Evolutionary conservation across 2,113 vertebrate species (phyloP).

Genomic region (Parus major): DNA sequence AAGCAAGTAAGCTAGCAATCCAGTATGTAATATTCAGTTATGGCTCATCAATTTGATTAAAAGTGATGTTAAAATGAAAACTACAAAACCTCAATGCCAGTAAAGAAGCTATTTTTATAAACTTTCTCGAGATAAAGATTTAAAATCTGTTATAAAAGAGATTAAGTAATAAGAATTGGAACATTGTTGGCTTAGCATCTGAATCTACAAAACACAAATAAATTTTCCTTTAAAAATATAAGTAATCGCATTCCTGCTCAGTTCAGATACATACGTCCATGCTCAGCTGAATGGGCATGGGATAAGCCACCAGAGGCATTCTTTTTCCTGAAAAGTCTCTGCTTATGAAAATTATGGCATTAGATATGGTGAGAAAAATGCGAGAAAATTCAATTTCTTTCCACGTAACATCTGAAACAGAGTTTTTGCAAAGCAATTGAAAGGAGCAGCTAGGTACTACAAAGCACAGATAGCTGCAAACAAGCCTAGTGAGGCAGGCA

Average conservation of each 20-base stretch:
- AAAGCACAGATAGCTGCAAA: rapidly evolving
- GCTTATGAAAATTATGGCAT: neutral
- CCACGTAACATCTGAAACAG: neutral
- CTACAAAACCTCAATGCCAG: neutral
- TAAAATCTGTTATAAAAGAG: neutral
- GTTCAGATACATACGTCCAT: neutral
- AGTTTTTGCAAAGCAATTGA: neutral
- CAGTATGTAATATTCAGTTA: neutral
- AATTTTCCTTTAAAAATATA: neutral
- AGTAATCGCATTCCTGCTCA: neutral
- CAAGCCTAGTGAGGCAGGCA: rapidly evolving
- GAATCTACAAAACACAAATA: neutral
- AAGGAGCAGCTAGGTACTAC: neutral
- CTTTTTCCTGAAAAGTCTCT: neutral
- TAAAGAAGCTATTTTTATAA: neutral
- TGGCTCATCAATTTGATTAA: constrained; percentile 13
- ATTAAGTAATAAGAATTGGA: neutral
- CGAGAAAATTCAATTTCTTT: neutral
- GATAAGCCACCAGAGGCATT: neutral
- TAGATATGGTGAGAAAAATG: neutral
- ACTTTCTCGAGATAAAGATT: neutral
- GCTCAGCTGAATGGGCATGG: neutral
- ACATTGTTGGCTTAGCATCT: neutral
- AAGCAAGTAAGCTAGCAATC: neutral
- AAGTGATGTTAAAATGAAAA: neutral